Evolutionary conservation across 2,797 vertebrate species (phyloP).

Genomic region (Ctenochaetus hawaiiensis): DNA sequence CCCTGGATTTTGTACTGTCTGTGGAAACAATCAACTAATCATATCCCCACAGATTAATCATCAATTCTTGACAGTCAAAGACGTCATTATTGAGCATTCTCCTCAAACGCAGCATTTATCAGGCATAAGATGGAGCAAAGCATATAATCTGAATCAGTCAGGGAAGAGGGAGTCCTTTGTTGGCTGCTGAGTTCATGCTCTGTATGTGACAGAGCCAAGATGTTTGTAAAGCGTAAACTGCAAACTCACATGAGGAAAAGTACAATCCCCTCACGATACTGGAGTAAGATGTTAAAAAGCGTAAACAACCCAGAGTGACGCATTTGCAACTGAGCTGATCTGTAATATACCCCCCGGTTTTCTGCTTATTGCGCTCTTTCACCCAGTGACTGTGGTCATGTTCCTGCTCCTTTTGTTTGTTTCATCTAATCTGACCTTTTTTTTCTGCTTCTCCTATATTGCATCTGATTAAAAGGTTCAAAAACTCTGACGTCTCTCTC

Average conservation of each 20-base stretch:
- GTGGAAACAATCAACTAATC: conserved; percentile 23
- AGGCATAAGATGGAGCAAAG: conserved; percentile 50
- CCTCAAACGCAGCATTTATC: conserved; percentile 46
- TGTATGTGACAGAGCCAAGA: conserved; percentile 46
- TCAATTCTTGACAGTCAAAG: conserved; percentile 32
- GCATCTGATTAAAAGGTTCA: conserved; percentile 42
- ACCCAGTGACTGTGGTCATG: conserved; percentile 47
- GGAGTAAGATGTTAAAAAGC: conserved; percentile 47
- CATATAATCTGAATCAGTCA: conserved; percentile 62
- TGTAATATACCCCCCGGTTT: conserved; percentile 28
- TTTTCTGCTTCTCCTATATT: conserved; percentile 21
- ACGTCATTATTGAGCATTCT: conserved; percentile 51
- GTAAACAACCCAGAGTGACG: conserved; percentile 65
- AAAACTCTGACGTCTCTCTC: conserved; percentile 39
- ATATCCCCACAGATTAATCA: conserved; percentile 54
- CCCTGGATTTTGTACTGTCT: conserved; percentile 22
- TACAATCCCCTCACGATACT: conserved; percentile 54
- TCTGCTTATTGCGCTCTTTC: conserved; percentile 37
- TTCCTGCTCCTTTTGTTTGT: conserved; percentile 44
- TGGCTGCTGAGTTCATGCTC: conserved; percentile 49
- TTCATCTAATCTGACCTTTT: conserved; percentile 40
- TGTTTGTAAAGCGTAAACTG: conserved; percentile 50
- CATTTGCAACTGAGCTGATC: conserved; percentile 60
- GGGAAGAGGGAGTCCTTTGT: conserved; percentile 70
- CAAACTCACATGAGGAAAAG: conserved; percentile 58